These are phyloP conservation scores for Spisula solida DNA, from an alignment of 2,888 invertebrate genomes.

Conservation along the genomic window DNA sequence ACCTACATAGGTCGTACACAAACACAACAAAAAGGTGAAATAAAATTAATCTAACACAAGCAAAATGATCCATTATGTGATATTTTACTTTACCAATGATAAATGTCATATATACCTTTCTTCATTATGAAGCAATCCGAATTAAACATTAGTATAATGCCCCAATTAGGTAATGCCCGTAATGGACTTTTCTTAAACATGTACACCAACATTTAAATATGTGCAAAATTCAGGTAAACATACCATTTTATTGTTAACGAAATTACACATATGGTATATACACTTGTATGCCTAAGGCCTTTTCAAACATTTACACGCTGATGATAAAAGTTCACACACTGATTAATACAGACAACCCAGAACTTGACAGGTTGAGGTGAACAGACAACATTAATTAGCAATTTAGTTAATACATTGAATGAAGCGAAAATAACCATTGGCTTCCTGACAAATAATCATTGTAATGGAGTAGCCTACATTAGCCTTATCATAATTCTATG, in stretches of 20 bases:
- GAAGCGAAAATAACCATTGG: neutral
- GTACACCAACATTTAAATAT: neutral
- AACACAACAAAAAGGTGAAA: neutral
- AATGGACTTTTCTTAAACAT: neutral
- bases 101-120: too few species aligned
- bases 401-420: neutral
- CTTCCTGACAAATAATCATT: too few species aligned
- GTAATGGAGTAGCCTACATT: too few species aligned
- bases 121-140: neutral
- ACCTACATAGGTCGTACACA: neutral
- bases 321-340: neutral
- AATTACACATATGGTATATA: too few species aligned
- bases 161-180: neutral
- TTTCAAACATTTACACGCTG: neutral
- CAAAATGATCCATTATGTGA: too few species aligned
- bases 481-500: too few species aligned
- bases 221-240: neutral
- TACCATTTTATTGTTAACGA: too few species aligned
- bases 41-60: too few species aligned
- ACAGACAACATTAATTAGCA: neutral
- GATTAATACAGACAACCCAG: neutral
- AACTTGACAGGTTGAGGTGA: neutral
- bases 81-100: too few species aligned
- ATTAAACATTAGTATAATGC: neutral
- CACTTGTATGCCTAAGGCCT: too few species aligned